Percentiles rank a stretch among this genome's conserved stretches.
phyloP scores from a whole-genome alignment of 2,888 invertebrate genomes.

The Tinea trinotella region DNA sequence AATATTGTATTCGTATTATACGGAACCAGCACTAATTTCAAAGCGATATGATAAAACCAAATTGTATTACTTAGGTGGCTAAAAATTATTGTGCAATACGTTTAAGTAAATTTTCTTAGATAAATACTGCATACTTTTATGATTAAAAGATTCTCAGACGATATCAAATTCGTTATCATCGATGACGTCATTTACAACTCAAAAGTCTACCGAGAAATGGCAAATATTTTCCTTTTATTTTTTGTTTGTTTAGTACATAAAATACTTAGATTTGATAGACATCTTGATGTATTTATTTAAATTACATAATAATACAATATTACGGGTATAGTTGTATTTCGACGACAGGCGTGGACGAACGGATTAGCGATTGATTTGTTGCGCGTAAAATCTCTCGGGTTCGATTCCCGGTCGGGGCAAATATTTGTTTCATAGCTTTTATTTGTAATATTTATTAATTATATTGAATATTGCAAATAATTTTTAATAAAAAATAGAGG shows the following conservation, averaged over 20 bases:
- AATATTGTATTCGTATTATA: background rate
- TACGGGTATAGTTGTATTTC: too few relatives aligned
- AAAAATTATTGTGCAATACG: background rate
- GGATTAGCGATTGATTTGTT: too few relatives aligned
- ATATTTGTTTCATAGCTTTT: too few relatives aligned
- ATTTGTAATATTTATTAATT: too few relatives aligned
- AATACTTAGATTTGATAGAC: too few relatives aligned
- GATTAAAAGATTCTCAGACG: constrained; percentile 7
- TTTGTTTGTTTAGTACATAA: background rate
- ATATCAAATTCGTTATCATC: background rate
- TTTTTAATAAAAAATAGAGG: too few relatives aligned
- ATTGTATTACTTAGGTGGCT: background rate
- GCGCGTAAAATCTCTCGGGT: too few relatives aligned
- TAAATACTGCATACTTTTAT: constrained; percentile 1
- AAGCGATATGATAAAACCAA: constrained; percentile 1
- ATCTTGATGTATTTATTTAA: too few relatives aligned
- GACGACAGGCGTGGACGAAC: too few relatives aligned
- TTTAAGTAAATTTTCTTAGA: constrained; percentile 2
- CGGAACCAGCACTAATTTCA: background rate
- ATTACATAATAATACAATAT: too few relatives aligned
- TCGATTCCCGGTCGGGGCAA: too few relatives aligned
- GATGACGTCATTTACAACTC: background rate
- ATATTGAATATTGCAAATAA: too few relatives aligned
- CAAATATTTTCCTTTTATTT: background rate
- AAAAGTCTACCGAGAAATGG: background rate